Conservation (phyloP, 1,140 invertebrate genomes). For the Tribolium castaneum region DNA sequence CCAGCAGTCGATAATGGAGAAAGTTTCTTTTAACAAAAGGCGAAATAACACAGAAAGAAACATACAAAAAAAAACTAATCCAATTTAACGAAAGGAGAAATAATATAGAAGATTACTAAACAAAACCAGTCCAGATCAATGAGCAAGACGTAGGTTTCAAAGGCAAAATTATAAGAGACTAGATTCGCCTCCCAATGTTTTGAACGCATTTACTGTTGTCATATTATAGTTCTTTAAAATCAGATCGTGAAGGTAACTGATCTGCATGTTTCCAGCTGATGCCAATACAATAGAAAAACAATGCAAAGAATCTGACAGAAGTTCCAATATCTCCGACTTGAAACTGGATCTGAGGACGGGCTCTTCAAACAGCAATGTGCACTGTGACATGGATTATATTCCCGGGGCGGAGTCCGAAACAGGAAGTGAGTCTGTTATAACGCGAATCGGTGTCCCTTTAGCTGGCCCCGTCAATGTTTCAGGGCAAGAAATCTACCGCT, state of each 20-base stretch:
- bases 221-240: background rate
- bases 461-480: constrained; percentile 81
- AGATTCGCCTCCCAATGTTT: too few species aligned
- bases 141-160: too few species aligned
- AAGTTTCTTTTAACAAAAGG: too few species aligned
- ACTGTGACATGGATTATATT: constrained; percentile 70
- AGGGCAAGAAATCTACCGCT: constrained; percentile 77
- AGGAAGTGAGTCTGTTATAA: constrained; percentile 63
- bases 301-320: constrained; percentile 87
- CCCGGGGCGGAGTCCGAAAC: constrained; percentile 65
- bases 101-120: too few species aligned
- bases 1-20: too few species aligned
- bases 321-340: constrained; percentile 90
- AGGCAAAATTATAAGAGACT: too few species aligned
- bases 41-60: too few species aligned
- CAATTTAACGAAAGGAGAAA: too few species aligned
- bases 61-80: too few species aligned
- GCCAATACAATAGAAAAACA: constrained; percentile 76
- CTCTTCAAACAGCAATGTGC: constrained; percentile 79
- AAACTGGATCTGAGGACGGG: constrained; percentile 89
- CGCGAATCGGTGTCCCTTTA: constrained; percentile 72
- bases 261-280: constrained; percentile 55
- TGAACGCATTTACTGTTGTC: background rate
- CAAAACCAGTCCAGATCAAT: too few species aligned
- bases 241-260: constrained; percentile 3